Evolutionary conservation across 2,888 invertebrate species (phyloP).

Genomic region (Nineta flava): DNA sequence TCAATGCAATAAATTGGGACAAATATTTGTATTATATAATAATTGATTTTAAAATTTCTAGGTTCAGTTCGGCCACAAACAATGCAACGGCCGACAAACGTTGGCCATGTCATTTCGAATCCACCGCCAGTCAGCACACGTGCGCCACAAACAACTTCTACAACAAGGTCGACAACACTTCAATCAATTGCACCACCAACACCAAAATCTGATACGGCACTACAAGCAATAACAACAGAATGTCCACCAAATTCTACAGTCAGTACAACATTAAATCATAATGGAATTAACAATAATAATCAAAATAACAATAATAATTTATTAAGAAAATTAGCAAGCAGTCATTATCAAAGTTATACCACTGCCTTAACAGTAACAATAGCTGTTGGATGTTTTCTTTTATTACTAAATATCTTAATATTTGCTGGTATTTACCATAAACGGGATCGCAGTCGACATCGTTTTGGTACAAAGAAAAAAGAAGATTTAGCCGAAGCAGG

Average conservation of each 20-base stretch:
- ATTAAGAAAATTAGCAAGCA: slow-evolving; percentile 58
- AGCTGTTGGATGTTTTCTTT: slow-evolving; percentile 67
- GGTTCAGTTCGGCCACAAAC: slow-evolving; percentile 65
- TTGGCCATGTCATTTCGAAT: slow-evolving; percentile 37
- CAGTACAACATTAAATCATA: slow-evolving; percentile 27
- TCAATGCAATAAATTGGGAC: too few relatives aligned
- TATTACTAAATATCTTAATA: slow-evolving; percentile 67
- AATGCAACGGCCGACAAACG: slow-evolving; percentile 44
- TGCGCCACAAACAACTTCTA: slow-evolving; percentile 22
- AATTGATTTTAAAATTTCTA: slow-evolving; percentile 15
- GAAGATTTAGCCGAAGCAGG: slow-evolving; percentile 61
- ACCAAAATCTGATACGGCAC: slow-evolving; percentile 32
- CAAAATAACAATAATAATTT: slow-evolving; percentile 40
- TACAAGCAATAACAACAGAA: slow-evolving; percentile 46
- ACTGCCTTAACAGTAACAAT: slow-evolving; percentile 79
- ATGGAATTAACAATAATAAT: slow-evolving; percentile 24
- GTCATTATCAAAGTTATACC: slow-evolving; percentile 77
- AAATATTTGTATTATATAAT: too few relatives aligned
- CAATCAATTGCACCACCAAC: slow-evolving; percentile 31
- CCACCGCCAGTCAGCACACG: slow-evolving; percentile 27
- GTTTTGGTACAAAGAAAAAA: slow-evolving; percentile 51
- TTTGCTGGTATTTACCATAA: slow-evolving; percentile 83
- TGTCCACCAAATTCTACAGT: slow-evolving; percentile 50
- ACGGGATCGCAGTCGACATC: slow-evolving; percentile 36
- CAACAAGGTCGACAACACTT: slow-evolving; percentile 22